Evolutionary conservation across 2,888 invertebrate genomes (phyloP), one percentile per base, ranked within the genome.

Genomic region (Apodemia duryi): DNA sequence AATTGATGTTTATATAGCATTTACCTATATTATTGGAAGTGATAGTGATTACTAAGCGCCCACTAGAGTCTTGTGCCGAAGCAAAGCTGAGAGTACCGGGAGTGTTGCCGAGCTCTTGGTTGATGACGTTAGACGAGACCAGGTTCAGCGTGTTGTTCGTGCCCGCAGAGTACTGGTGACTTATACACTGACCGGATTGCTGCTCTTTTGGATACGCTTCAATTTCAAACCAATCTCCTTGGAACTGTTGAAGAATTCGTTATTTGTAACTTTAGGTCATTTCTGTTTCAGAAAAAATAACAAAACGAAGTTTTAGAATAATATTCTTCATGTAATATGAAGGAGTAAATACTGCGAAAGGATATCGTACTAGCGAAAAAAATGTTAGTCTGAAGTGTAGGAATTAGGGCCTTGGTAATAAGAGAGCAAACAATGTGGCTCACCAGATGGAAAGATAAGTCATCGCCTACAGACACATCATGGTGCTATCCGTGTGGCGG

Each of bases 161-260:
- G 29, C 57, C 57, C 6, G 64, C 28, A 0, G 73, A 69, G 69
- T 79, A 84, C 2, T 71, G 68, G 63, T 86, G 85, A 49, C 68
- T 75, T n/a, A 84, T 71, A 63, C 90, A 89, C 3, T 82, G 77
- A 5, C 88, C 86, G 0, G 77, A 66, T 64, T 81, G 79, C 28
- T 79, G 72, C 1, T 73, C 74, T 66, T 81, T 82, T 0, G 74
- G 74, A 32, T 77, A 77, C 0, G 75, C 71, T 61, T 71, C 67
- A 21, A 75, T 69, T 67, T 77, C 77, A 43, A 73, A 67, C 77
- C 77, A 77, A 9, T 63, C 61, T 29, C 75, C 75, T 63, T 61
- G 49, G 64, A 74, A 76, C 75, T 75, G 52, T 64, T 67, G 54
- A 32, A 57, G 2, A 61, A 2, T 10, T 64, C 54, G 3, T 29